Conservation (phyloP, 2,888 invertebrate genomes). For the Myopa testacea region DNA sequence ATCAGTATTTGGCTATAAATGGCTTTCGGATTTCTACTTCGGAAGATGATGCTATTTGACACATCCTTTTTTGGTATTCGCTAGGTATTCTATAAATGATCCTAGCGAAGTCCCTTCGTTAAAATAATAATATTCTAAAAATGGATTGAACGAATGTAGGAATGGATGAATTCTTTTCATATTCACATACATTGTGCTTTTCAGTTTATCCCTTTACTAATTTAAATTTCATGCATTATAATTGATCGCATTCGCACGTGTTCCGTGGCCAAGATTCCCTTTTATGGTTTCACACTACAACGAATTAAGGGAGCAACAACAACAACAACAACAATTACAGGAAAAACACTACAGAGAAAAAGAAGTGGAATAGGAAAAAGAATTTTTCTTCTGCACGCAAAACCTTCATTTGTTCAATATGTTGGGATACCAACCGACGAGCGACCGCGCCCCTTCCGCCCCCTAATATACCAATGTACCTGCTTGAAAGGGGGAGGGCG, state of each 20-base stretch:
- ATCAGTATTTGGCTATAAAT: no score
- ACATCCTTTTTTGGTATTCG: no score
- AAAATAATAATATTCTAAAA: no score
- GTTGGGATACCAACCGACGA: background rate
- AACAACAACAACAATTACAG: background rate
- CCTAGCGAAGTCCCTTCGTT: no score
- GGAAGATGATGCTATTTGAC: no score
- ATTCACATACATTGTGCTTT: no score
- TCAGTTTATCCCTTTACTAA: no score
- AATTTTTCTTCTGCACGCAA: background rate
- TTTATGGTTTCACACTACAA: conserved; percentile 15
- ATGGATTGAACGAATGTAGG: no score
- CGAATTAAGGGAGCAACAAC: background rate
- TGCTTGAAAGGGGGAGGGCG: background rate
- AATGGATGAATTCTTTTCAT: no score
- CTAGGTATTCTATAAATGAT: no score
- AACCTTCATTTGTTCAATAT: background rate
- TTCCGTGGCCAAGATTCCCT: conserved; percentile 12
- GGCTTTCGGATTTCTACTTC: no score
- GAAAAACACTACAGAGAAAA: background rate
- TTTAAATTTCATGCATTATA: conserved; percentile 2
- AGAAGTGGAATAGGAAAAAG: background rate
- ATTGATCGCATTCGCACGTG: conserved; percentile 32
- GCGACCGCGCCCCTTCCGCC: no score
- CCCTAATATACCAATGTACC: background rate